Evolutionary conservation across 2,888 invertebrate genomes (phyloP), one percentile per base, ranked within the genome.

Genomic region (Pheosia gnoma): DNA sequence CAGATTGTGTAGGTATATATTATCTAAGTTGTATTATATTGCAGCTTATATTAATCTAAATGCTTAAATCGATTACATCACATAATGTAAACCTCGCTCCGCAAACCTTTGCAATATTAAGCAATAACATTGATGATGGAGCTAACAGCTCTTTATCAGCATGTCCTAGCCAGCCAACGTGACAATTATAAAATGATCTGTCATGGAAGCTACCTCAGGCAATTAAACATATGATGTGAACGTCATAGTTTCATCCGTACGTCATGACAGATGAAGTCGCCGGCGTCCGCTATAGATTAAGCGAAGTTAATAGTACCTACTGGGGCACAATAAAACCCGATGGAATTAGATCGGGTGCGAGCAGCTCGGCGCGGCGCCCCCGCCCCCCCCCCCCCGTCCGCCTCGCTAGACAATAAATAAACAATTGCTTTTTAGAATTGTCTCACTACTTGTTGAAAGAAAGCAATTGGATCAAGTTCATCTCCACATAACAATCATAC

Each of bases 281-380:
- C 5, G n/a, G 47, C n/a, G 11, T 47, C 47, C 9, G 3, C n/a
- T 11, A n/a, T 5, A 47, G 11, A 74, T 69, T 71, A 66, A 59
- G n/a, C 59, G 41, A 55, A 64, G 56, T 75, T 72, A 67, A 77
- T 61, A 66, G 67, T 59, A 25, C 60, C 60, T 63, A 54, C 43
- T 25, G 25, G 41, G 38, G 66, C 67, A 75, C 75, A 70, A 75
- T 75, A 72, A 75, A 75, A 75, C 47, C 25, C 62, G 67, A 71
- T 72, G 61, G 65, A 75, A 68, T 75, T 70, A 72, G 75, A 72
- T 59, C 60, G 62, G 59, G 59, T 65, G 65, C 66, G 63, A 66
- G 65, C 65, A 10, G 10, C 45, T 3, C 41, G 3, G 6, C 6
- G 6, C 41, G 6, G 11, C n/a, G 47, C 47, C n/a, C 3, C n/a